Evolutionary conservation across 2,888 invertebrate genomes (phyloP).

Genomic region (Nymphalis urticae): DNA sequence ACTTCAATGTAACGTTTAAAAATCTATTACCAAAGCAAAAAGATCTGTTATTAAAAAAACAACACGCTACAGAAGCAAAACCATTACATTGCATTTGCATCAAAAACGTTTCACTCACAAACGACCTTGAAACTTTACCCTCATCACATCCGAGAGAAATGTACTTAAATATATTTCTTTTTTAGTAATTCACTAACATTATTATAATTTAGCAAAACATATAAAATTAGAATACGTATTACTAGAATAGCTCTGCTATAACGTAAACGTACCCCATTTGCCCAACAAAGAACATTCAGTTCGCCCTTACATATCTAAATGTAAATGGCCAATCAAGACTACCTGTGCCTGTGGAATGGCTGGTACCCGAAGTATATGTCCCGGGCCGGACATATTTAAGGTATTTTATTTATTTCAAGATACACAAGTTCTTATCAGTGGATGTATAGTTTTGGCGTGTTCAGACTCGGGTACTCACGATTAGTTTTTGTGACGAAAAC

Average conservation of each 20-base stretch:
- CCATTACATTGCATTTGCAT: too few relatives aligned
- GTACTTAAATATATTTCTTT: too few relatives aligned
- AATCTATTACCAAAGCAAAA: too few relatives aligned
- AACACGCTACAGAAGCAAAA: too few relatives aligned
- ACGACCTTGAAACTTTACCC: too few relatives aligned
- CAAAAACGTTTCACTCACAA: too few relatives aligned
- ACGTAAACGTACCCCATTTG: not conserved
- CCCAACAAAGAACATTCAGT: slow-evolving; percentile 2
- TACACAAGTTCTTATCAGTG: slow-evolving; percentile 78
- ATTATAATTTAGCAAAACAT: slow-evolving; percentile 4
- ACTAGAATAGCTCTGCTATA: not conserved
- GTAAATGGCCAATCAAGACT: slow-evolving; percentile 33
- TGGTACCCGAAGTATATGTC: slow-evolving; percentile 44
- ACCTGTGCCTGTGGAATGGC: slow-evolving; percentile 19
- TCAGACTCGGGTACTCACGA: slow-evolving; percentile 16
- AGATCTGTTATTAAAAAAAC: too few relatives aligned
- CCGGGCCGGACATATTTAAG: slow-evolving; percentile 75
- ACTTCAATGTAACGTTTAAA: too few relatives aligned
- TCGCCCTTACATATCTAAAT: slow-evolving; percentile 30
- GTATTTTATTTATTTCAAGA: slow-evolving; percentile 80
- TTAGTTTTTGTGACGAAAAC: not conserved
- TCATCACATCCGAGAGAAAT: too few relatives aligned
- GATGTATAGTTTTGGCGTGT: slow-evolving; percentile 54
- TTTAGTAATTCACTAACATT: not conserved
- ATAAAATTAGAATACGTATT: slow-evolving; percentile 11